Base-by-base conservation (phyloP, 2,113 vertebrate species). In the Chroicocephalus ridibundus region DNA sequence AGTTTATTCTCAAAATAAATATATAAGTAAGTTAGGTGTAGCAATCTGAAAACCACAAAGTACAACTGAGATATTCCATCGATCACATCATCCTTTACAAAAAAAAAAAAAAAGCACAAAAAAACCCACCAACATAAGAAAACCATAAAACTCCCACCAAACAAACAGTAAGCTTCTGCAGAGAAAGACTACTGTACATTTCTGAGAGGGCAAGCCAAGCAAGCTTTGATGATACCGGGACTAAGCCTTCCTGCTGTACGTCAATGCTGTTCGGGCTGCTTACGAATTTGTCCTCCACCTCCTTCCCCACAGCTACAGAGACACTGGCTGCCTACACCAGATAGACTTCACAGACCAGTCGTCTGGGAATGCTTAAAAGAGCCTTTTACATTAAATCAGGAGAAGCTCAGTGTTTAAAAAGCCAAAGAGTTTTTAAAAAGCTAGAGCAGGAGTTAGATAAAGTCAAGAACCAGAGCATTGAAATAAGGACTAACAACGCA, bases 281-380 rank as follows among this genome's bases (percentile, higher is more conserved):
- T 90, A 57, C 2, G 3, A 94, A 91, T 69, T 88, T 36, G 36
- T 54, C 47, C 55, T 83, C 71, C 68, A 72, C 66, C 62, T 62
- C 38, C 31, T 51, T 82, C 38, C 72, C 58, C 42, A 76, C 58
- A 82, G 42, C 64, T 90, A 51, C 42, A 61, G 72, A 86, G 65
- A 71, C 34, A 64, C 49, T 22, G 32, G 47, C 65, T 94, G 90
- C 83, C 88, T 58, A 36, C 17, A 61, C 64, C 61, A 84, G 69
- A 46, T 62, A 94, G 77, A 83, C 81, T 84, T 85, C 95, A 91
- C 70, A 65, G 69, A 82, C 62, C 74, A 89, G 74, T 85, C 86
- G 88, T 36, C 62, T 84, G 42, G 36, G 61, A 93, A 94, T 3
- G 3, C 80, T 64, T 89, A 40, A 52, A 66, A 62, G 49, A 96